These are phyloP conservation scores for Notarius lentiginosus DNA, from an alignment of 2,113 vertebrate genomes.

Conservation along the genomic window DNA sequence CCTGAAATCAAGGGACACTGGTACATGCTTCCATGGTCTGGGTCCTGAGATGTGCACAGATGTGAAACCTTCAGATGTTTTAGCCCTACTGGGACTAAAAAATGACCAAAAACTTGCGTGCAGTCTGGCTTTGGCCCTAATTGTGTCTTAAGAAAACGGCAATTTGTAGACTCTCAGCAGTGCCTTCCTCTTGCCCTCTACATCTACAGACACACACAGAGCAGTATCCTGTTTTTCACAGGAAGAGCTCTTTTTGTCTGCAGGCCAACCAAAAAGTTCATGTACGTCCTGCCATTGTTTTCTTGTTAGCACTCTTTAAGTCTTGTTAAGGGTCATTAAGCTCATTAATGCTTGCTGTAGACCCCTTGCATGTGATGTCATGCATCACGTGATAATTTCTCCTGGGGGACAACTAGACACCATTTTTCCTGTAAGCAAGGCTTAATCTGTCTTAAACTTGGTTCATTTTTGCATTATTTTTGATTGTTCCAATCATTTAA, in stretches of 20 bases:
- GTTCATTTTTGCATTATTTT: too few relatives aligned
- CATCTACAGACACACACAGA: slow-evolving; percentile 9
- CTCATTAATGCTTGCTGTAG: slow-evolving; percentile 42
- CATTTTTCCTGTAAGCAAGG: too few relatives aligned
- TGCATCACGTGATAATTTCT: too few relatives aligned
- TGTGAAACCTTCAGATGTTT: slow-evolving; percentile 4
- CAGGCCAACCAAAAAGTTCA: slow-evolving; percentile 48
- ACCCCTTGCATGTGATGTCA: slow-evolving; percentile 43
- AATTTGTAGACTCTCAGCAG: slow-evolving; percentile 7
- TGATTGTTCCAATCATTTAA: too few relatives aligned
- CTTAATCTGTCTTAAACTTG: too few relatives aligned
- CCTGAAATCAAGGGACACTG: neutral
- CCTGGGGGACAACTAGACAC: too few relatives aligned
- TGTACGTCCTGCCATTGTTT: slow-evolving; percentile 62
- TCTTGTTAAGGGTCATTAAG: slow-evolving; percentile 33
- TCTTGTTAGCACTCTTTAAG: slow-evolving; percentile 54
- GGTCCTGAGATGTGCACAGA: neutral
- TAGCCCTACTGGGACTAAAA: neutral
- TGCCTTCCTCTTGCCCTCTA: slow-evolving; percentile 24
- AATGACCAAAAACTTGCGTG: neutral
- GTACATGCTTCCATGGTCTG: neutral
- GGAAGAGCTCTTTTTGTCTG: slow-evolving; percentile 56
- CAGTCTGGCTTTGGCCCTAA: slow-evolving; percentile 27
- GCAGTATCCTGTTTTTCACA: slow-evolving; percentile 66
- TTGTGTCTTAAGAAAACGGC: slow-evolving; percentile 31